These are phyloP conservation scores for Lacanobia wlatinum DNA, from an alignment of 2,888 invertebrate genomes.

Conservation along the genomic window DNA sequence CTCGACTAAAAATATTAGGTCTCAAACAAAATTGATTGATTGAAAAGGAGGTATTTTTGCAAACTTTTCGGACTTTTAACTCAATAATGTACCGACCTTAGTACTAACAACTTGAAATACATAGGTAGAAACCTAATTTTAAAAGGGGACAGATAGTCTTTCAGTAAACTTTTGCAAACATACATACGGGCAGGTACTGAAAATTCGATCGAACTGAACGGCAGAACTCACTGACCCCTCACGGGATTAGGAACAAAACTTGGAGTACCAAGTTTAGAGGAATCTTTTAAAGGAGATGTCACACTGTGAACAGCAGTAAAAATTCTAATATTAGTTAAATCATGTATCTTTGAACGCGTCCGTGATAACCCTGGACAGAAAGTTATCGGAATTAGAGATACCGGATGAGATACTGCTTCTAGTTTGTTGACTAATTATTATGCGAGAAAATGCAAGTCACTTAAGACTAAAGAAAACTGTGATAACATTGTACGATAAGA, in stretches of 20 bases:
- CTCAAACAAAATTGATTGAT: background rate
- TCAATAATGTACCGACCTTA: background rate
- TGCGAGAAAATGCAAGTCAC: background rate
- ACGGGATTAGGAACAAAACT: conserved; percentile 21
- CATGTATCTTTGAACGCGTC: conserved; percentile 46
- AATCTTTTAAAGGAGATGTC: conserved; percentile 47
- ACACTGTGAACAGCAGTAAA: conserved; percentile 57
- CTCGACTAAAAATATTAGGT: background rate
- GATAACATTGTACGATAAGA: conserved; percentile 9
- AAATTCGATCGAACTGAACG: conserved; percentile 3
- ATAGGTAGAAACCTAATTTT: background rate
- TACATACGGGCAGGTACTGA: background rate
- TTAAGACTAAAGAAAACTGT: background rate
- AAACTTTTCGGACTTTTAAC: background rate
- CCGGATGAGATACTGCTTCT: conserved; percentile 56
- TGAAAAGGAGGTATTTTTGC: background rate
- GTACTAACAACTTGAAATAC: background rate
- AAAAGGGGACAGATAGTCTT: background rate
- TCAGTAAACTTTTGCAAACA: conserved; percentile 1
- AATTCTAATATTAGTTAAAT: conserved; percentile 67
- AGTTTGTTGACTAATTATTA: background rate
- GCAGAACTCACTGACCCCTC: conserved; percentile 14
- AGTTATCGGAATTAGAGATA: conserved; percentile 50
- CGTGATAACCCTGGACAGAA: conserved; percentile 51
- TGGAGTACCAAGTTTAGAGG: conserved; percentile 17